A percentile compares a stretch with the other conserved stretches of the same genome.
Conservation (phyloP, 2,888 invertebrate species). For the Eumerus sabulonum region DNA sequence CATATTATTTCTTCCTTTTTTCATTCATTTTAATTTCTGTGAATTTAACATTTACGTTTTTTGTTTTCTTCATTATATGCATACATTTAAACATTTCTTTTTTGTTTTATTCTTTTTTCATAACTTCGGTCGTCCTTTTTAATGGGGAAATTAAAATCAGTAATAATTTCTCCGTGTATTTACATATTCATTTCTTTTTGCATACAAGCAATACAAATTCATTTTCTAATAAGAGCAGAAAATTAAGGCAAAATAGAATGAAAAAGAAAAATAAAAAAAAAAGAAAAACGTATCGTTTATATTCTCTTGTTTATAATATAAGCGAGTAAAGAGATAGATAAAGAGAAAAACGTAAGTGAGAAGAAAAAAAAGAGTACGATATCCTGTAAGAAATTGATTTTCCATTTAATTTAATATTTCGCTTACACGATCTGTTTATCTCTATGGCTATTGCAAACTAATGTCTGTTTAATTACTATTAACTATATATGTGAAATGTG, state of each 20-base stretch:
- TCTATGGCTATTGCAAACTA: conserved; percentile 45
- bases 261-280: no score
- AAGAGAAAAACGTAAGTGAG: conserved; percentile 28
- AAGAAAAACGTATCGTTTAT: no score
- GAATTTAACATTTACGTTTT: background rate
- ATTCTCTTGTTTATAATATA: no score
- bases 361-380: conserved; percentile 10
- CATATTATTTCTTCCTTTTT: conserved; percentile 6
- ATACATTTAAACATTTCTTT: background rate
- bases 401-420: background rate
- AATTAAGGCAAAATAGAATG: background rate
- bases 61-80: background rate
- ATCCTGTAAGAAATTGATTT: conserved; percentile 14
- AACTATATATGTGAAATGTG: conserved; percentile 7
- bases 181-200: conserved; percentile 11
- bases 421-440: conserved; percentile 2
- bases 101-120: conserved; percentile 3
- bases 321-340: background rate
- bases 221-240: background rate
- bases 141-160: conserved; percentile 5
- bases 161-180: conserved; percentile 5
- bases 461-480: conserved; percentile 17
- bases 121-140: conserved; percentile 15
- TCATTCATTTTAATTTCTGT: background rate
- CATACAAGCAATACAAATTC: conserved; percentile 2